These are phyloP conservation scores for Aethes cnicana DNA, from an alignment of 2,888 invertebrate genomes.

Conservation along the genomic window DNA sequence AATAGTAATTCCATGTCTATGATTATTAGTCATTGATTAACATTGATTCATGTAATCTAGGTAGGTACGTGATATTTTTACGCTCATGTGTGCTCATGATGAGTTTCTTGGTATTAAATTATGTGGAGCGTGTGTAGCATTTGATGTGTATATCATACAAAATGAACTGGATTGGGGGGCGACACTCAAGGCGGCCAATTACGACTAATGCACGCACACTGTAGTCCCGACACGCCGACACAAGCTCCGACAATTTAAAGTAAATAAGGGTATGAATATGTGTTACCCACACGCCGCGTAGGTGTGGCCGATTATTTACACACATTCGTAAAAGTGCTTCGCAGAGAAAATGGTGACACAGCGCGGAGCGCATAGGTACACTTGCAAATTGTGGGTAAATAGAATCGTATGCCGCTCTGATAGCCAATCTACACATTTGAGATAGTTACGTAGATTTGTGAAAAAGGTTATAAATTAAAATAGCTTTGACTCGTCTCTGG, in stretches of 20 bases:
- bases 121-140: too few species aligned
- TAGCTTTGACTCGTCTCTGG: too few species aligned
- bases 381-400: not conserved
- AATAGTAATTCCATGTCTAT: too few species aligned
- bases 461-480: too few species aligned
- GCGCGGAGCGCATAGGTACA: constrained; percentile 1
- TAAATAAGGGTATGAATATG: constrained; percentile 26
- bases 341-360: constrained; percentile 7
- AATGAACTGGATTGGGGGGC: constrained; percentile 21
- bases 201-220: constrained; percentile 26
- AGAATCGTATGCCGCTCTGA: too few species aligned
- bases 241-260: constrained; percentile 21
- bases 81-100: too few species aligned
- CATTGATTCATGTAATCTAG: too few species aligned
- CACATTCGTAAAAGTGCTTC: constrained; percentile 4
- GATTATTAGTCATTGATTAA: too few species aligned
- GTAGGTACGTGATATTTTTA: too few species aligned
- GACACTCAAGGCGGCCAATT: constrained; percentile 26
- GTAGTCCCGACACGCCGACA: constrained; percentile 26
- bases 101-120: too few species aligned
- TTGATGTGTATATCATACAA: not conserved
- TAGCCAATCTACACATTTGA: too few species aligned
- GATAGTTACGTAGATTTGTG: too few species aligned
- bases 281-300: constrained; percentile 3
- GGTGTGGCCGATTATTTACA: constrained; percentile 20